Evolutionary conservation across 2,113 vertebrate genomes (phyloP), one percentile per base, ranked within the genome.

Genomic region (Cryptoleucopteryx plumbea): DNA sequence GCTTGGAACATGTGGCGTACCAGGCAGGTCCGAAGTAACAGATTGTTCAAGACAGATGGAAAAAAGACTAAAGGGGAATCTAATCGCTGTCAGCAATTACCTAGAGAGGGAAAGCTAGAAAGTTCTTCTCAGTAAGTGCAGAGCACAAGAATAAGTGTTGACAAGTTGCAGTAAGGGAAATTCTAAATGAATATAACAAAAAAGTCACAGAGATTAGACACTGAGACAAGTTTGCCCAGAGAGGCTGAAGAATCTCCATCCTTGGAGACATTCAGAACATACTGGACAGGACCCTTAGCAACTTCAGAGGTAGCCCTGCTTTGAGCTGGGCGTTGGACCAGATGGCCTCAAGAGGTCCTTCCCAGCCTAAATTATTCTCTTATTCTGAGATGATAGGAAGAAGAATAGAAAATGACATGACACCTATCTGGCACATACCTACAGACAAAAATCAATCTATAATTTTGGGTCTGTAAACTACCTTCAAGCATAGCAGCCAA

Each of bases 1-100:
- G 22, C 21, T 55, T 52, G 52, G 38, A 72, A 50, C 16, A 52
- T 0, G 0, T 29, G n/a, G 29, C 0, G 1, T 62, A 68, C 14
- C 40, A 32, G 53, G 55, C 40, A 62, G 36, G 40, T 55, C n/a
- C 0, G 3, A 26, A 25, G 38, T n/a, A 81, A 61, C 7, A 52
- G 34, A 26, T 31, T 62, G n/a, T 48, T 74, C 53, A 62, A 47
- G n/a, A 47, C 32, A 55, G 29, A 48, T 19, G 31, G 13, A 12
- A 34, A 61, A 66, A 61, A 31, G 9, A 81, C 40, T 55, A 36
- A 32, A 61, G 21, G 25, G n/a, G 17, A 68, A 61, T 47, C 11
- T 53, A 92, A 74, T 55, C 27, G 12, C 34, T 81, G 45, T 10
- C 61, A 73, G 34, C 25, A 67, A 45, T 45, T 59, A 40, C 23